Percentiles rank a stretch among this genome's conserved stretches.
phyloP scores from a whole-genome alignment of 2,113 vertebrate genomes.

The Prietella phreatophila region DNA sequence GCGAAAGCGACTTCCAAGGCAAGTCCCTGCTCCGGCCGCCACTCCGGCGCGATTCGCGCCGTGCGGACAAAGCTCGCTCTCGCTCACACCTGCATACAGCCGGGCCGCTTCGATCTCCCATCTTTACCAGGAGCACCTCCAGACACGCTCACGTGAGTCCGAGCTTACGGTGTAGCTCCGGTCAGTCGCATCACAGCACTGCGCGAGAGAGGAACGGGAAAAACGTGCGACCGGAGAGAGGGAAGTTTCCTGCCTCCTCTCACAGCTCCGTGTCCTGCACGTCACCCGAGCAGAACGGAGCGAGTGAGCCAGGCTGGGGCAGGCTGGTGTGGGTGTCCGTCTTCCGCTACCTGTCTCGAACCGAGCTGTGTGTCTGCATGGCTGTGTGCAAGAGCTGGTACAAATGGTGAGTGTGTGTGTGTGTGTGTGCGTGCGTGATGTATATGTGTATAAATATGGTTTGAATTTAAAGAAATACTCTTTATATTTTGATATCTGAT shows the following conservation, averaged over 20 bases:
- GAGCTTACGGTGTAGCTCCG: slow-evolving; percentile 29
- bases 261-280: slow-evolving; percentile 51
- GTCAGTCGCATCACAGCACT: slow-evolving; percentile 10
- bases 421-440: too few relatives aligned
- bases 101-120: slow-evolving; percentile 10
- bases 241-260: slow-evolving; percentile 56
- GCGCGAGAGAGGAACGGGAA: slow-evolving; percentile 27
- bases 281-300: slow-evolving; percentile 54
- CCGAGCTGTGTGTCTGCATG: slow-evolving; percentile 97
- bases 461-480: neutral
- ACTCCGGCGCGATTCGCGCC: slow-evolving; percentile 71
- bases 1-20: slow-evolving; percentile 68
- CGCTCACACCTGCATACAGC: slow-evolving; percentile 51
- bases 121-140: slow-evolving; percentile 39
- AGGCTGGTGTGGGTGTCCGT: slow-evolving; percentile 97
- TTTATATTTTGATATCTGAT: neutral
- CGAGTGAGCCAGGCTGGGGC: slow-evolving; percentile 70
- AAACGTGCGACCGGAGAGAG: slow-evolving; percentile 43
- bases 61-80: slow-evolving; percentile 50
- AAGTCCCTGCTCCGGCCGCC: slow-evolving; percentile 83
- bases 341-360: slow-evolving; percentile 91
- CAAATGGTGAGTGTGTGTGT: slow-evolving; percentile 85
- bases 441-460: neutral
- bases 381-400: slow-evolving; percentile 99
- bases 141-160: slow-evolving; percentile 31